These are phyloP conservation scores for Fulmarus glacialis DNA, from an alignment of 2,113 vertebrate genomes.

Conservation along the genomic window DNA sequence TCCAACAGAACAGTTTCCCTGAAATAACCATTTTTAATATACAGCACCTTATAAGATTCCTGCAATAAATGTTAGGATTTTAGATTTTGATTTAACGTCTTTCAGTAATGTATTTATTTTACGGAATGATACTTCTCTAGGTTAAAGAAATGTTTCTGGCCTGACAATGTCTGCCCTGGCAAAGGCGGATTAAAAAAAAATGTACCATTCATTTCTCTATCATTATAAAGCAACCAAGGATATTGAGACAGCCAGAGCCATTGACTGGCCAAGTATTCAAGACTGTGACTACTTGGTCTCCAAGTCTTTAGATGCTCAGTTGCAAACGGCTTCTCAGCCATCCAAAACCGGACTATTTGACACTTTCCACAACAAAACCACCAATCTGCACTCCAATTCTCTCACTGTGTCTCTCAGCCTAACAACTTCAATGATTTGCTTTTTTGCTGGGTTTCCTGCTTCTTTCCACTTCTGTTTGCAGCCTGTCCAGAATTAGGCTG, in stretches of 20 bases:
- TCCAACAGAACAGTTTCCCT: constrained; percentile 33
- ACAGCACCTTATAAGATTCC: neutral
- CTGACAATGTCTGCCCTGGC: neutral
- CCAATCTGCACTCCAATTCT: neutral
- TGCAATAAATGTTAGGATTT: neutral
- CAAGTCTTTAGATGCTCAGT: neutral
- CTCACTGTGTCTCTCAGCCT: neutral
- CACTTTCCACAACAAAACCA: constrained; percentile 1
- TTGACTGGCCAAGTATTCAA: neutral
- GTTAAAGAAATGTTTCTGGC: neutral
- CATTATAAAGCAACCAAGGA: neutral
- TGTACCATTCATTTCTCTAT: neutral
- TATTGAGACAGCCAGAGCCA: neutral
- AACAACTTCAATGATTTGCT: neutral
- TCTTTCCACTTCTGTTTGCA: neutral
- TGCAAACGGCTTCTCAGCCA: neutral
- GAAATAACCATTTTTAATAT: constrained; percentile 45
- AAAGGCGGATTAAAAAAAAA: neutral
- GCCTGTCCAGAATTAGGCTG: neutral
- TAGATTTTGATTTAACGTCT: constrained; percentile 12
- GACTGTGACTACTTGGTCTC: neutral
- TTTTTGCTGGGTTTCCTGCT: neutral
- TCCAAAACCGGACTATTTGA: neutral
- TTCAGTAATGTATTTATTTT: constrained; percentile 19
- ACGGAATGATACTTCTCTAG: neutral